These are phyloP conservation scores for Tenthredo livida DNA, from an alignment of 2,888 invertebrate species.

Conservation along the genomic window DNA sequence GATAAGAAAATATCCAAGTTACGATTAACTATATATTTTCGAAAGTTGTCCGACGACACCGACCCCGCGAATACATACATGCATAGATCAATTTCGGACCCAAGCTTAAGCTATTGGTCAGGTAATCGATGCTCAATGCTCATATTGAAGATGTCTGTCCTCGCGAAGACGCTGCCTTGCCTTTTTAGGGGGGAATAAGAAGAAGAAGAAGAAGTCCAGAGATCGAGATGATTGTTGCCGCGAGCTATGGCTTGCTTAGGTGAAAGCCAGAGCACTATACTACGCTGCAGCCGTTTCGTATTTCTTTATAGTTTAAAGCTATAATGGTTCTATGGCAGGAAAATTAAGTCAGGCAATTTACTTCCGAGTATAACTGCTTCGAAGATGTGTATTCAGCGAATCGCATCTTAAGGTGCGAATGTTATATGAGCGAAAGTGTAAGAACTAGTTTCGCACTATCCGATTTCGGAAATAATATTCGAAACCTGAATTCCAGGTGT, in stretches of 20 bases:
- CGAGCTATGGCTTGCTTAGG: conserved; percentile 43
- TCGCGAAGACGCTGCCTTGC: not conserved
- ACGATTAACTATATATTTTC: not conserved
- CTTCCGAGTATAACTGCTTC: not conserved
- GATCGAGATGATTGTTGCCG: conserved; percentile 50
- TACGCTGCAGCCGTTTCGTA: conserved; percentile 12
- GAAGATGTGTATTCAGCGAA: not conserved
- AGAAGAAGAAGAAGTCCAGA: not conserved
- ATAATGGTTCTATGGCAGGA: not conserved
- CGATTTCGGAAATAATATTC: not conserved
- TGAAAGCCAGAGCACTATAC: conserved; percentile 44
- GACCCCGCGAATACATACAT: not conserved
- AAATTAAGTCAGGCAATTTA: not conserved
- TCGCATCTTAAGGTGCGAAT: not conserved
- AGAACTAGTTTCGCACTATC: not conserved
- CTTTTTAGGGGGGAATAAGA: not conserved
- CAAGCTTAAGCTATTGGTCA: conserved; percentile 8
- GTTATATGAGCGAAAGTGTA: not conserved
- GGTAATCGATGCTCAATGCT: not conserved
- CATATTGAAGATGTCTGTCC: not conserved
- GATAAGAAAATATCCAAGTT: not conserved
- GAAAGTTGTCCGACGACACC: conserved; percentile 4
- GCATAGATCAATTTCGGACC: not conserved
- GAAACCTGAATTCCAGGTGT: not conserved
- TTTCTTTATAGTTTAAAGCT: not conserved